phyloP scores from a whole-genome alignment of 2,797 vertebrate genomes.

The Myiotriccus ornatus region DNA sequence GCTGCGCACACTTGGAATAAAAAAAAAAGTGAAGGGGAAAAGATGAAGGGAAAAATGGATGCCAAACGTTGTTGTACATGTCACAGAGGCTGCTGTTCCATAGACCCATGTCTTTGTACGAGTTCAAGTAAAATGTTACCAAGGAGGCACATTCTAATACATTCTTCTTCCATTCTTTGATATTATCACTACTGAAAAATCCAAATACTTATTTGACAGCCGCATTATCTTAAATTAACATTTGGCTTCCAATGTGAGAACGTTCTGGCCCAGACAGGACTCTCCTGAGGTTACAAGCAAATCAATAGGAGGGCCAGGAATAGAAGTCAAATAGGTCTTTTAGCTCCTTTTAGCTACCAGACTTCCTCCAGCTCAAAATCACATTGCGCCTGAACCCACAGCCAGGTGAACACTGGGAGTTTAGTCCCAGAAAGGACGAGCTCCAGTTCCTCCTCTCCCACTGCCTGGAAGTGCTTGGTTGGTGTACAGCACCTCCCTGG shows the following conservation, averaged over 20 bases:
- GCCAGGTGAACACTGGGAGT: neutral
- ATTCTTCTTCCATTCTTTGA: neutral
- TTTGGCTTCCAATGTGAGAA: slow-evolving; percentile 9
- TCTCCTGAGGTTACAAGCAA: neutral
- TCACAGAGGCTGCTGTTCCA: neutral
- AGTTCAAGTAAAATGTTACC: neutral
- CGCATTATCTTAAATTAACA: slow-evolving; percentile 23
- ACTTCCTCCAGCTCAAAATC: slow-evolving; percentile 8
- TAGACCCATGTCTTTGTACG: neutral
- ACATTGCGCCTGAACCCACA: neutral
- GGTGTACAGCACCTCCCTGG: neutral
- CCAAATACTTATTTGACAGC: neutral
- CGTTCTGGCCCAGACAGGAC: neutral
- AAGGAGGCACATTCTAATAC: neutral
- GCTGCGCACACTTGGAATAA: neutral
- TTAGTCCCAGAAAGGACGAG: neutral
- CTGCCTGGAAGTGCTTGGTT: neutral
- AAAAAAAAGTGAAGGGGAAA: neutral
- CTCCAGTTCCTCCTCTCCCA: neutral
- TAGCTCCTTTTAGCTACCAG: neutral
- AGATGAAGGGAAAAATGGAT: slow-evolving; percentile 23
- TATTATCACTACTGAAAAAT: slow-evolving; percentile 18
- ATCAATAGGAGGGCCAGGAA: slow-evolving; percentile 25
- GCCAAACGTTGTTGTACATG: slow-evolving; percentile 8
- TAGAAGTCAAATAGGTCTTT: neutral